Conservation (phyloP, 1,140 invertebrate genomes). For the Xylocopa sonorina region DNA sequence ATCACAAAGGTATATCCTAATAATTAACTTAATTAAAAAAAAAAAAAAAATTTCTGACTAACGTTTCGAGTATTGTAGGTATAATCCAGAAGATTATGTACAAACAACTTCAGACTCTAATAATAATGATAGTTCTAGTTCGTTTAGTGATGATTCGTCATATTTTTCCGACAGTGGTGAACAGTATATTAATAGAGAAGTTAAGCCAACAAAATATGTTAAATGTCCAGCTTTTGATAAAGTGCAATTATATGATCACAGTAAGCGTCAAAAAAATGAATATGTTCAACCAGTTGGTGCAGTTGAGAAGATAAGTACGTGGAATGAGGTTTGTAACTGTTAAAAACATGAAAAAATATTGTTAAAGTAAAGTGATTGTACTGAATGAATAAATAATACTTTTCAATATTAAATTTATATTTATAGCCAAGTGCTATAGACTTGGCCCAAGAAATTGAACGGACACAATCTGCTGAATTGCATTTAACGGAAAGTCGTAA, state of each 20-base stretch:
- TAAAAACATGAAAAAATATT: background rate
- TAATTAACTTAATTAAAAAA: background rate
- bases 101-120: constrained; percentile 67
- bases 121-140: constrained; percentile 68
- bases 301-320: constrained; percentile 73
- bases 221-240: constrained; percentile 62
- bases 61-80: constrained; percentile 65
- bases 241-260: constrained; percentile 75
- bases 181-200: constrained; percentile 54
- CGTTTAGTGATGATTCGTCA: constrained; percentile 77
- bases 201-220: constrained; percentile 57
- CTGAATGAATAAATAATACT: background rate
- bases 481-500: constrained; percentile 63
- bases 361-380: background rate
- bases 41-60: background rate
- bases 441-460: constrained; percentile 67
- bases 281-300: constrained; percentile 71
- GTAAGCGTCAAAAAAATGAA: constrained; percentile 65
- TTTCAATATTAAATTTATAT: constrained; percentile 19
- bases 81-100: constrained; percentile 76
- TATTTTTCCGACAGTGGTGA: constrained; percentile 74
- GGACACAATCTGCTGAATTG: constrained; percentile 58
- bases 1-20: constrained; percentile 63
- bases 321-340: constrained; percentile 68
- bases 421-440: constrained; percentile 74